These are phyloP conservation scores for Enoplosus armatus DNA, from an alignment of 2,797 vertebrate species.

Conservation along the genomic window DNA sequence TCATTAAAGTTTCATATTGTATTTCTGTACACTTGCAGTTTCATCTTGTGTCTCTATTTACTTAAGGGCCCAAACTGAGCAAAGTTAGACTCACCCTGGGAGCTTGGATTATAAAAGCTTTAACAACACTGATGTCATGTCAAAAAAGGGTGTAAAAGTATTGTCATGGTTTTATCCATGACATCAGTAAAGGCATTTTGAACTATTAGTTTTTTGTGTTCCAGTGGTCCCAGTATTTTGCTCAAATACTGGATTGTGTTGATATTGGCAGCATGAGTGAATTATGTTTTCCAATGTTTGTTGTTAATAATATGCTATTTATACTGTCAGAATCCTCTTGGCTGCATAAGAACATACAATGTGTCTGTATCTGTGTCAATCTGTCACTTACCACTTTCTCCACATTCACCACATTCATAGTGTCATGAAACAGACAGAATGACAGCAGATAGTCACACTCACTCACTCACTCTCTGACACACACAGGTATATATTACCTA, in stretches of 20 bases:
- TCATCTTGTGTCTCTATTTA: constrained; percentile 76
- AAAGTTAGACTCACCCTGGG: constrained; percentile 60
- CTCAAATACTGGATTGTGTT: background rate
- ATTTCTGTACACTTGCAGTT: constrained; percentile 78
- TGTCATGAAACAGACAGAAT: constrained; percentile 49
- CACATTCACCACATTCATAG: constrained; percentile 27
- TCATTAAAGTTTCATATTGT: constrained; percentile 84
- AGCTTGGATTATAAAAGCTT: constrained; percentile 47
- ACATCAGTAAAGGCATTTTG: constrained; percentile 4
- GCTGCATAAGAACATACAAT: background rate
- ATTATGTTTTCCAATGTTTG: background rate
- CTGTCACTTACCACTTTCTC: constrained; percentile 50
- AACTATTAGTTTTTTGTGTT: background rate
- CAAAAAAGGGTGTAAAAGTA: background rate
- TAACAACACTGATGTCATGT: constrained; percentile 41
- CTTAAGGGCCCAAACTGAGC: constrained; percentile 63
- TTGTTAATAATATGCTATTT: background rate
- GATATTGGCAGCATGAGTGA: background rate
- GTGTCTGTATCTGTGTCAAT: constrained; percentile 39
- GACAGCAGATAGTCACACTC: constrained; percentile 53
- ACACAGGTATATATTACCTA: constrained; percentile 33
- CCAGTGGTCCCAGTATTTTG: too few relatives aligned
- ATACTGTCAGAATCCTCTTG: background rate
- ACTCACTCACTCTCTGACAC: constrained; percentile 23
- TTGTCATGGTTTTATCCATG: constrained; percentile 13